Evolutionary conservation across 2,888 invertebrate species (phyloP).

Genomic region (Nomada lathburiana): DNA sequence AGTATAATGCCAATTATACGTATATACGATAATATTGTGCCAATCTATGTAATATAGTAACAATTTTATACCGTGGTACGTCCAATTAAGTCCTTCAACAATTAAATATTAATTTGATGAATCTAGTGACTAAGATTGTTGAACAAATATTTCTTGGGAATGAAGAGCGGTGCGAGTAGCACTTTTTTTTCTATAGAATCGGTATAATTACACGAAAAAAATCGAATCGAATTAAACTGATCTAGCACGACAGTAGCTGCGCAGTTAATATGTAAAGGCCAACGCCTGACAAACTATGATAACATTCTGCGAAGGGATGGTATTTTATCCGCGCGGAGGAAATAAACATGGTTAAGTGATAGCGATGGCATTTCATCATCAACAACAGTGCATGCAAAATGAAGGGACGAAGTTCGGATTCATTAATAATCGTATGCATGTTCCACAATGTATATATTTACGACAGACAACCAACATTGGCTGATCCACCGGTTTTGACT

Average conservation of each 20-base stretch:
- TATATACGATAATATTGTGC: neutral
- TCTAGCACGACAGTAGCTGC: conserved; percentile 24
- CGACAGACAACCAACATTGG: neutral
- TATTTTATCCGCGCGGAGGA: conserved; percentile 26
- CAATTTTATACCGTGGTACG: neutral
- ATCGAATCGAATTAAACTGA: neutral
- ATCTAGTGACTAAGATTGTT: neutral
- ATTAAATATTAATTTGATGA: neutral
- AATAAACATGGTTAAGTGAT: conserved; percentile 36
- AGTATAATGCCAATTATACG: too few relatives aligned
- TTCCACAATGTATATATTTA: neutral
- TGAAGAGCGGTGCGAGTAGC: neutral
- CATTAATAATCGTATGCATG: conserved; percentile 50
- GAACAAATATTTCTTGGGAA: neutral
- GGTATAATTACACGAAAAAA: neutral
- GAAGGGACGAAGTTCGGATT: conserved; percentile 64
- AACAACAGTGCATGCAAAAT: conserved; percentile 52
- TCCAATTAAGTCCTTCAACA: neutral
- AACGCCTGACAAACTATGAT: conserved; percentile 33
- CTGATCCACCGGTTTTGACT: neutral
- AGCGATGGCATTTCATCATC: conserved; percentile 32
- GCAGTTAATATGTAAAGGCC: conserved; percentile 28
- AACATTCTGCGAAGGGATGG: conserved; percentile 17
- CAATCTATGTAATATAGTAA: neutral
- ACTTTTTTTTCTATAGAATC: neutral